Evolutionary conservation across 2,888 invertebrate genomes (phyloP), one percentile per base, ranked within the genome.

Genomic region (Biston betularia): DNA sequence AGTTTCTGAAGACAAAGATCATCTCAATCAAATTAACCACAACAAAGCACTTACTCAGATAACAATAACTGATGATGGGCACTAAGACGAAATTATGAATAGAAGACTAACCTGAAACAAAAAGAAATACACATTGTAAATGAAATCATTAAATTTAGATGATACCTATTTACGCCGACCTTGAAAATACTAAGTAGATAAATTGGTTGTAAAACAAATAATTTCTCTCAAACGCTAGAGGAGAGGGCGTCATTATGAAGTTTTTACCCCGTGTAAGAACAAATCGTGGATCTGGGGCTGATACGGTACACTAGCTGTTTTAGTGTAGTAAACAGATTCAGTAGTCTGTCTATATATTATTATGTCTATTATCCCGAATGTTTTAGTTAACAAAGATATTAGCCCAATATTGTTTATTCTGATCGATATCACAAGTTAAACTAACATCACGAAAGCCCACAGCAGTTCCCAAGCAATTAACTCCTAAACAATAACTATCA

Each of bases 51-150:
- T 38, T 38, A 38, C 38, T 9, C 38, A 38, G 6, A 8, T 38
- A 38, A 9, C 38, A 38, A 6, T 24, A 24, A 24, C 24, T 24
- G 24, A 2, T 38, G 38, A 38, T 42, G 11, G 42, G 9, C n/a
- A 44, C n/a, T 44, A 12, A 44, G 2, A 44, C n/a, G n/a, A 44
- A 44, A n/a, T n/a, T n/a, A 49, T 34, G 1, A 49, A 9, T 10
- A 38, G 61, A 8, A 12, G 24, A 57, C 57, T 35, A 62, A 66
- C 66, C 66, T 66, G 62, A 35, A 66, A 66, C 57, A 62, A 56
- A 55, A 34, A 15, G 42, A 24, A 24, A 24, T 24, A 24, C 1
- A 24, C 24, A 24, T 24, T 24, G 24, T 24, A 24, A 24, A 24
- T 24, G 3, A 24, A 24, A 24, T 24, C 24, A 24, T 24, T 2